Evolutionary conservation across 2,797 vertebrate genomes (phyloP).

Genomic region (Chrysocyon brachyurus): DNA sequence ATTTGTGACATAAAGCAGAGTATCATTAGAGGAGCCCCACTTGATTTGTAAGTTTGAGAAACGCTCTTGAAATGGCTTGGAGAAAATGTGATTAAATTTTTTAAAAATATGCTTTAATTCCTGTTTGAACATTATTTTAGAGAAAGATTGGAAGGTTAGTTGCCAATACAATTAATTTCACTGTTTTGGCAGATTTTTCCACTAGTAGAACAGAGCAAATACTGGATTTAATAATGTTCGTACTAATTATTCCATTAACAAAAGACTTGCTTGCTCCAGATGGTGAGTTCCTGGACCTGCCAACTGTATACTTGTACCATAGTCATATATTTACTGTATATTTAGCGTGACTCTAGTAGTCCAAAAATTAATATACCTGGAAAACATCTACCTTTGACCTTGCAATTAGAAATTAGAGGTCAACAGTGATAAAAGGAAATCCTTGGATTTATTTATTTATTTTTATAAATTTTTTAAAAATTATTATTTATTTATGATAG

Average conservation of each 20-base stretch:
- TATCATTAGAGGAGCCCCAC: not conserved
- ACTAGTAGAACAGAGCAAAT: conserved; percentile 13
- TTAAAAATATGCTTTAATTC: not conserved
- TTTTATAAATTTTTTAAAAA: too few relatives aligned
- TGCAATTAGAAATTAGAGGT: conserved; percentile 7
- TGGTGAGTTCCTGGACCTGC: not conserved
- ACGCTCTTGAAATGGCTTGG: conserved; percentile 53
- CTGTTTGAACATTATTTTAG: not conserved
- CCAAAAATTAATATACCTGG: not conserved
- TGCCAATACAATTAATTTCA: conserved; percentile 53
- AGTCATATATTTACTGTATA: not conserved
- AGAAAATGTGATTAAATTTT: conserved; percentile 43
- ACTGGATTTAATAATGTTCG: not conserved
- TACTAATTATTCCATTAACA: not conserved
- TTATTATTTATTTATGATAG: too few relatives aligned
- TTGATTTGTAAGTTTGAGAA: conserved; percentile 61
- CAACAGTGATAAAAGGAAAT: not conserved
- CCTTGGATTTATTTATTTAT: not conserved
- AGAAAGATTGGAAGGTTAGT: conserved; percentile 38
- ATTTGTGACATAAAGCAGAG: conserved; percentile 42
- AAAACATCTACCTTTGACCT: not conserved
- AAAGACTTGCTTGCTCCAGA: conserved; percentile 6
- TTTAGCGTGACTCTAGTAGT: not conserved
- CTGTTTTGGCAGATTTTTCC: conserved; percentile 35
- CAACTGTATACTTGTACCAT: not conserved